These are phyloP conservation scores for Buathra laborator DNA, from an alignment of 2,888 invertebrate genomes.

Conservation along the genomic window DNA sequence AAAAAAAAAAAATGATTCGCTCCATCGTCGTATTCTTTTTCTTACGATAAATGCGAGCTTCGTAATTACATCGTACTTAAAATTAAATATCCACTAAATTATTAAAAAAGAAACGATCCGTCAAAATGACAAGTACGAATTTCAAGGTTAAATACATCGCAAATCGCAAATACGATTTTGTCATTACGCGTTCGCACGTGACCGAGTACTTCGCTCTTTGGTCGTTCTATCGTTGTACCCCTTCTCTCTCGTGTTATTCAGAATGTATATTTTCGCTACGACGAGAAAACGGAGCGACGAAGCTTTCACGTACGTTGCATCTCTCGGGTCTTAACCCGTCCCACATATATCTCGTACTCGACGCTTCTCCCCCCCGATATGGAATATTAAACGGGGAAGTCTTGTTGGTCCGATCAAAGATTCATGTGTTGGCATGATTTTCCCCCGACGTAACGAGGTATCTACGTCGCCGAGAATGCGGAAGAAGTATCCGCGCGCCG, in stretches of 20 bases:
- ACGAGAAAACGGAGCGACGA: constrained; percentile 2
- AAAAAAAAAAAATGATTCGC: neutral
- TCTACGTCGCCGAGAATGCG: constrained; percentile 21
- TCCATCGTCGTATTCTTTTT: too few species aligned
- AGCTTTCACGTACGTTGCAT: constrained; percentile 37
- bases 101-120: neutral
- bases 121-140: neutral
- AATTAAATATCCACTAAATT: neutral
- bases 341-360: constrained; percentile 30
- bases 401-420: constrained; percentile 36
- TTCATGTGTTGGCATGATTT: constrained; percentile 52
- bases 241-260: neutral
- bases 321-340: constrained; percentile 32
- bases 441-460: constrained; percentile 21
- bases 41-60: too few species aligned
- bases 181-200: neutral
- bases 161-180: neutral
- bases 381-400: constrained; percentile 55
- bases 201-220: neutral
- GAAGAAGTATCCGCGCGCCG: constrained; percentile 5
- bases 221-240: neutral
- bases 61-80: neutral
- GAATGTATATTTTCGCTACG: neutral
- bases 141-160: neutral
- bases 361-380: constrained; percentile 20